Percentiles rank a stretch among this genome's conserved stretches.
These are phyloP conservation scores for Tachyglossus aculeatus DNA, from an alignment of 2,797 vertebrate genomes.

Conservation along the genomic window DNA sequence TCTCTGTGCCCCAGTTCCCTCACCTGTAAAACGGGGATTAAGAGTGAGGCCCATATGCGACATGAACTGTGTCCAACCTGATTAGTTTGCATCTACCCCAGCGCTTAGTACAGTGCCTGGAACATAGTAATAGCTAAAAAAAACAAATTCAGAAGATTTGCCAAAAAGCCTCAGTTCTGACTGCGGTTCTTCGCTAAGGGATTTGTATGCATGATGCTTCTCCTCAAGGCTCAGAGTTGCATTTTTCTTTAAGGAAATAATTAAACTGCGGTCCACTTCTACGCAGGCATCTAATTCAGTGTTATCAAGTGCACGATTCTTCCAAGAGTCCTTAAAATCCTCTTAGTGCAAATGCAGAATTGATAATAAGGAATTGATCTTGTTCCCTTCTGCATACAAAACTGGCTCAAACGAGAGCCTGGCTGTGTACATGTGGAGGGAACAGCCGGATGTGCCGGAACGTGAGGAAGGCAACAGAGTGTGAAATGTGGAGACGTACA, in stretches of 20 bases:
- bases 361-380: constrained; percentile 17
- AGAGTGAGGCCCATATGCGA: no score
- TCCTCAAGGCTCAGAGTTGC: not conserved
- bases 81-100: no score
- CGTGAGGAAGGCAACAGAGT: no score
- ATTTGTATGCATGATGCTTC: not conserved
- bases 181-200: not conserved
- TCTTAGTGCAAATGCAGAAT: constrained; percentile 14
- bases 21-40: no score
- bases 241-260: not conserved
- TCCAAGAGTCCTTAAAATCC: not conserved
- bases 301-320: not conserved
- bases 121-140: no score
- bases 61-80: no score
- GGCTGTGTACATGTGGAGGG: no score
- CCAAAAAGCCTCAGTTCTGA: not conserved
- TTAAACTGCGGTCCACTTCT: not conserved
- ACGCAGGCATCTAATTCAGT: constrained; percentile 11
- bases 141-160: not conserved
- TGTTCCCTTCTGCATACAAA: no score
- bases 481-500: no score
- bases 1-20: no score
- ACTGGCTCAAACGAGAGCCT: not conserved
- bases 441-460: no score
- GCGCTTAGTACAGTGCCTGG: no score